Percentiles rank a stretch among this genome's conserved stretches.
phyloP scores from a whole-genome alignment of 2,113 vertebrate species.

The Hypocryptadius cinnamomeus region DNA sequence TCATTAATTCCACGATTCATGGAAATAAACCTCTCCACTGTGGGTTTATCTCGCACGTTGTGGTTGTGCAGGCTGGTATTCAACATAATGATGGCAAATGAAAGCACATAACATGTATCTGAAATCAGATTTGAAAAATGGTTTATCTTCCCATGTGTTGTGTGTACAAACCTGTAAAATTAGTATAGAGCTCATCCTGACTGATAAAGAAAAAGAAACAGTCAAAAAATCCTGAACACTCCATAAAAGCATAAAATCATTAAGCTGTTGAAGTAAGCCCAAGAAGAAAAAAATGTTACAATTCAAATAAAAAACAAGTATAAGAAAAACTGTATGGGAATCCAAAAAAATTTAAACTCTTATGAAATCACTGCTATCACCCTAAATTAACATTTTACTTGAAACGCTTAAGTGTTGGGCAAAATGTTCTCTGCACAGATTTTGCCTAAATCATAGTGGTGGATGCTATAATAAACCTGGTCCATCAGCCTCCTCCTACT shows the following conservation, averaged over 20 bases:
- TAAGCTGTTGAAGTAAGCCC: background rate
- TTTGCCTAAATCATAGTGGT: background rate
- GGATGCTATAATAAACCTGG: background rate
- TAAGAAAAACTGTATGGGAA: background rate
- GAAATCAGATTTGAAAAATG: background rate
- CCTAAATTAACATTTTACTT: background rate
- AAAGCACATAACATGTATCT: constrained; percentile 97
- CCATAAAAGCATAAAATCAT: background rate
- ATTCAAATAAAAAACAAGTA: background rate
- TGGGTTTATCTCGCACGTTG: constrained; percentile 94
- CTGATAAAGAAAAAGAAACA: background rate
- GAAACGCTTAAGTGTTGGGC: background rate
- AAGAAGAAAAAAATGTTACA: background rate
- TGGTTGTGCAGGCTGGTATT: constrained; percentile 98
- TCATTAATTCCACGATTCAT: constrained; percentile 99
- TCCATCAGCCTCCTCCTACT: background rate
- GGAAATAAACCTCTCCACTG: constrained; percentile 91
- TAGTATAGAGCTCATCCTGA: background rate
- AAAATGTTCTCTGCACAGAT: background rate
- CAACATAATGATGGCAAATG: constrained; percentile 96
- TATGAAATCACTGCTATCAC: background rate
- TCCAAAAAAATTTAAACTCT: background rate
- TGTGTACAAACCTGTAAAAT: background rate
- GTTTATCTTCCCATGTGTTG: background rate
- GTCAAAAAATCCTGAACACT: background rate